These are phyloP conservation scores for Ormia ochracea DNA, from an alignment of 2,888 invertebrate species.

Conservation along the genomic window DNA sequence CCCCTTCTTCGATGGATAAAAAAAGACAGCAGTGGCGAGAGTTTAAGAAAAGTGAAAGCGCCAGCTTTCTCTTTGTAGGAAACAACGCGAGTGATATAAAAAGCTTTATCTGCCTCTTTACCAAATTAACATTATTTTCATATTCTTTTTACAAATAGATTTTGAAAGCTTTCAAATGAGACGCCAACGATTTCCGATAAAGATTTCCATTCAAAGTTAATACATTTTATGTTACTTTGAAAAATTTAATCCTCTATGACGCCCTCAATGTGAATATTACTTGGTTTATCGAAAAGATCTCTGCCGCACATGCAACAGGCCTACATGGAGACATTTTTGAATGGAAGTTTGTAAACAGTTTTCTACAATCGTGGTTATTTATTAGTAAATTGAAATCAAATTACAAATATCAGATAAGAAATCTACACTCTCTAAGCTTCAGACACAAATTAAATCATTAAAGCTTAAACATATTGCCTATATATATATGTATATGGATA, in stretches of 20 bases:
- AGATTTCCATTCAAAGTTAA: background rate
- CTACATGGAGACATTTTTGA: background rate
- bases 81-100: no score
- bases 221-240: background rate
- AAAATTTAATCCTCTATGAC: background rate
- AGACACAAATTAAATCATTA: constrained; percentile 56
- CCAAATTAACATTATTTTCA: no score
- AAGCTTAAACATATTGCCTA: constrained; percentile 39
- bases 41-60: no score
- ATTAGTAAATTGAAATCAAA: constrained; percentile 62
- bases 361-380: constrained; percentile 30
- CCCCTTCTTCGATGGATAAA: no score
- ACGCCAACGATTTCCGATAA: background rate
- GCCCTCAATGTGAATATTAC: background rate
- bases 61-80: no score
- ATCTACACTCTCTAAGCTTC: constrained; percentile 51
- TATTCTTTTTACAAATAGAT: no score
- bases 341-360: background rate
- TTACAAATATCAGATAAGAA: constrained; percentile 62
- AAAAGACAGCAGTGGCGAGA: no score
- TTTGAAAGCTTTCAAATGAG: background rate
- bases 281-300: background rate
- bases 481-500: background rate
- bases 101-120: no score
- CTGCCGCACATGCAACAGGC: background rate